phyloP scores from a whole-genome alignment of 2,113 vertebrate species.

The Dipodomys spectabilis region DNA sequence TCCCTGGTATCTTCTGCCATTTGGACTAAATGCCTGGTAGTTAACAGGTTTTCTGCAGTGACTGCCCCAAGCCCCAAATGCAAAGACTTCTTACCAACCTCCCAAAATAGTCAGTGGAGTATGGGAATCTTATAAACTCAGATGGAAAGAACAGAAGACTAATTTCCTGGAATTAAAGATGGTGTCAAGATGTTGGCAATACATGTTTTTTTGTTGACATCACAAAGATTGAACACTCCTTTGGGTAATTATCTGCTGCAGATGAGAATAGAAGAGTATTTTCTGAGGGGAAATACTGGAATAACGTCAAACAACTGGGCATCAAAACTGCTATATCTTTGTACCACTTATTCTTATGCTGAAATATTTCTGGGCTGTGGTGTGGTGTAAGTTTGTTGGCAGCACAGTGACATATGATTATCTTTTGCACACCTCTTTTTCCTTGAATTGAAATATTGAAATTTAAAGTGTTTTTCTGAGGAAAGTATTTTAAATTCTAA shows the following conservation, averaged over 20 bases:
- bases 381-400: not conserved
- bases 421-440: not conserved
- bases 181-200: not conserved
- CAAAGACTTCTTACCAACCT: not conserved
- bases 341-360: not conserved
- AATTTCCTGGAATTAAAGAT: not conserved
- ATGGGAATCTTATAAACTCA: not conserved
- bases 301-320: not conserved
- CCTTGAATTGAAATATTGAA: not conserved
- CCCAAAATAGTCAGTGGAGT: not conserved
- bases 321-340: not conserved
- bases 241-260: constrained; percentile 32
- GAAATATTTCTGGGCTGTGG: not conserved
- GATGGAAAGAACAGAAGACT: not conserved
- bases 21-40: not conserved
- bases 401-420: not conserved
- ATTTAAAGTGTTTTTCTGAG: not conserved
- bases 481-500: not conserved
- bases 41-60: not conserved
- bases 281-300: not conserved
- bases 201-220: not conserved
- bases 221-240: not conserved
- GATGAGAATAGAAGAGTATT: not conserved
- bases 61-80: not conserved
- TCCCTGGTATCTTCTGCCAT: not conserved